Percentiles rank a stretch among this genome's conserved stretches.
Evolutionary conservation across 2,888 invertebrate species (phyloP).

Genomic region (Leptopilina syphax): DNA sequence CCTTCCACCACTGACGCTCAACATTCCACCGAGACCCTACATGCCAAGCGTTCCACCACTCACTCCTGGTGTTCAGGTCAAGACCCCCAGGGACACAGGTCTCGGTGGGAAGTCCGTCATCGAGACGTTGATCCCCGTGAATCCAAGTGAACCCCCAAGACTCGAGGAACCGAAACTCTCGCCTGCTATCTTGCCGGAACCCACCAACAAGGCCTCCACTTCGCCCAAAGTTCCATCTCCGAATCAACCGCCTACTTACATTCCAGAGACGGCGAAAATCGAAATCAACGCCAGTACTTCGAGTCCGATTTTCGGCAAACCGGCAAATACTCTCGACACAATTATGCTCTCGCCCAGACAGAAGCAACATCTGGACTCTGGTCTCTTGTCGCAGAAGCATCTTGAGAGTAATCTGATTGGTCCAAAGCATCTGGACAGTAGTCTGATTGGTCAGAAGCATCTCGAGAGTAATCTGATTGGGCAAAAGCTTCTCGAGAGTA

Average conservation of each 20-base stretch:
- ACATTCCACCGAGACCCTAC: slow-evolving; percentile 73
- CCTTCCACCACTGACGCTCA: slow-evolving; percentile 71
- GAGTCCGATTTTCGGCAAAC: slow-evolving; percentile 64
- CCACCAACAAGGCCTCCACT: slow-evolving; percentile 72
- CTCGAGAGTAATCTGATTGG: too few species aligned
- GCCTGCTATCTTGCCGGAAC: slow-evolving; percentile 70
- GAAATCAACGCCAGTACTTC: slow-evolving; percentile 70
- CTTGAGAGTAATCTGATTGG: too few species aligned
- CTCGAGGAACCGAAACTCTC: slow-evolving; percentile 73
- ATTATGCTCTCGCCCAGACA: slow-evolving; percentile 63
- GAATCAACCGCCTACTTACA: slow-evolving; percentile 74
- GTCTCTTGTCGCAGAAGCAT: slow-evolving; percentile 56
- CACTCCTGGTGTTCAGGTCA: slow-evolving; percentile 65
- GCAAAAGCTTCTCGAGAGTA: too few species aligned
- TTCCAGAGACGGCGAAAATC: slow-evolving; percentile 75
- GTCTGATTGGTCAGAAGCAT: too few species aligned
- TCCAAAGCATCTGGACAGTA: too few species aligned
- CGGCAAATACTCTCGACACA: slow-evolving; percentile 45
- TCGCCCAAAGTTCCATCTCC: slow-evolving; percentile 75
- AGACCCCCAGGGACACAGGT: slow-evolving; percentile 64
- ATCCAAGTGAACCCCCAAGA: slow-evolving; percentile 66
- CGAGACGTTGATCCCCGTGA: slow-evolving; percentile 70
- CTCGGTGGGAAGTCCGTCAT: slow-evolving; percentile 70
- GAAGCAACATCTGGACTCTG: slow-evolving; percentile 60
- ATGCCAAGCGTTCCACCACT: slow-evolving; percentile 69